Base-by-base conservation (phyloP, 2,888 invertebrate genomes). In the Phasia obesa region DNA sequence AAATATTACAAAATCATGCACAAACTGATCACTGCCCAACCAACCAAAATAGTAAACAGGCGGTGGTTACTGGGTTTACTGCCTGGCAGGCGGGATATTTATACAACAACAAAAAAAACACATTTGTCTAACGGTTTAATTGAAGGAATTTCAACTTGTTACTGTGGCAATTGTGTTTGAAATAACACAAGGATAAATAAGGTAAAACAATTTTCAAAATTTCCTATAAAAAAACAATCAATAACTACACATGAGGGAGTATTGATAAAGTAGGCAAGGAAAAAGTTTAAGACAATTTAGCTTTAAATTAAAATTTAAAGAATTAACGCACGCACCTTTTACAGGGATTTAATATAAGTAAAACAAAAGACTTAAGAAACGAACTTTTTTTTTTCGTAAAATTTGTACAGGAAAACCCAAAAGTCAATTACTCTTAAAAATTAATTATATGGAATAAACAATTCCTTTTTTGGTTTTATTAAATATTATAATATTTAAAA, bases 121-220 rank as follows among this genome's bases (percentile, higher is more conserved):
- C 65, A 70, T 59, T 53, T 59, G 15, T 42, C 47, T 82, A 82
- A 78, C 78, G 82, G 78, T 78, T 70, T 65, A 13, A 35, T 31
- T 44, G 31, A 6, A 64, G 65, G 78, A 71, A 78, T 78, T 78
- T 65, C 51, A 15, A 42, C 31, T 27, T 67, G 31, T 62, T 27
- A 25, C 49, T 38, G 31, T 9, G 51, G 64, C 19, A 60, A 19
- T 59, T 44, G 35, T 75, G 25, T 57, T 47, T 60, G 62, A 64
- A 55, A 25, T 64, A 7, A 71, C 59, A 44, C 64, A 51, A 27
- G 57, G 31, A 64, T 57, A 27, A 57, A 78, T 49, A 51, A 57
- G 71, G 78, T 2, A 15, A 49, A 64, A n/a, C 49, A 38, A 17
- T 38, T 65, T 55, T 17, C 25, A 2, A 9, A 47, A 60, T 49